Base-by-base conservation (phyloP, 2,797 vertebrate species). In the Sparus aurata region DNA sequence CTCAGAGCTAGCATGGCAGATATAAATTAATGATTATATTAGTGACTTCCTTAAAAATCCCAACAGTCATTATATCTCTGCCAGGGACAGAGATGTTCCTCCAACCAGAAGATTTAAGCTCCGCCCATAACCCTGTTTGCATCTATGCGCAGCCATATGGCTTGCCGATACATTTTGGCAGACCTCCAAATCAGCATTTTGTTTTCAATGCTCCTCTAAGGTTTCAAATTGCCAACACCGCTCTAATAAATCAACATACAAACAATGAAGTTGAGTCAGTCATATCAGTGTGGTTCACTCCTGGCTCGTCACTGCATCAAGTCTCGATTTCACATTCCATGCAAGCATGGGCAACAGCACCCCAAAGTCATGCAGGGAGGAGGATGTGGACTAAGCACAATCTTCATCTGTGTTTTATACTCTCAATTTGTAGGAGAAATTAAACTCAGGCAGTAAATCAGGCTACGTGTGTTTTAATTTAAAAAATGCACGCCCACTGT, bases 241-340 rank as follows among this genome's bases (percentile, higher is more conserved):
- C 45, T 57, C 52, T 45, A 52, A 83, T 80, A 77, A 79, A 76
- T 86, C 77, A 79, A 13, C 30, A 46, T 25, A 16, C 23, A 64
- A 69, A 52, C 54, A 10, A 71, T 47, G 30, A 69, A 49, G 62
- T 47, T 61, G 57, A 62, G 12, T 80, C 57, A 65, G 67, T 81
- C 75, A 77, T 61, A 66, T 25, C 58, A 61, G 59, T 50, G 23
- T 58, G 30, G 60, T 74, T 69, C 12, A 54, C 64, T 70, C 86
- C 57, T 82, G 82, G 81, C 65, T 77, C 49, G 15, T 80, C 25
- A 17, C 54, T 75, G 45, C 20, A 38, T 64, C 22, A 16, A 72
- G 73, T 74, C 75, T 80, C 41, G 9, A 15, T 66, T 83, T 83
- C 75, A 84, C 83, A 84, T 88, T 89, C 82, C 77, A 18, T 58